These are phyloP conservation scores for Bagarius yarrelli DNA, from an alignment of 2,113 vertebrate genomes.

Conservation along the genomic window DNA sequence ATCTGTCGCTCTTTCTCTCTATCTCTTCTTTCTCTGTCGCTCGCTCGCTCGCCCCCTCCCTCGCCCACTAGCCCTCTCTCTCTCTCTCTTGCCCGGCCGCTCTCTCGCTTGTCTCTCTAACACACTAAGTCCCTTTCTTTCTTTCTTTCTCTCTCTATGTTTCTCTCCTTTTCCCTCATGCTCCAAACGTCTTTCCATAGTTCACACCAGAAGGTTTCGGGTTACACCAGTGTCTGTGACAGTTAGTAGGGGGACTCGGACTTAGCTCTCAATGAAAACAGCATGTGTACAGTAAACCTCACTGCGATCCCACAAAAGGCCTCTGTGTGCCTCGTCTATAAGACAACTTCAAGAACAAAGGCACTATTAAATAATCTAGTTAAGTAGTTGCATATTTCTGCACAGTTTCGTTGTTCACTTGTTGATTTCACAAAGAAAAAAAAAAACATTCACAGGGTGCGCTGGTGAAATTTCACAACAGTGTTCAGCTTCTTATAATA, in stretches of 20 bases:
- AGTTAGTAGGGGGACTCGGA: not conserved
- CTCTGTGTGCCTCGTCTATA: slow-evolving; percentile 29
- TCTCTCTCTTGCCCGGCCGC: too few relatives aligned
- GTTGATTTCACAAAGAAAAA: not conserved
- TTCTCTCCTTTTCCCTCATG: too few relatives aligned
- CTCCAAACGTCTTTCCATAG: not conserved
- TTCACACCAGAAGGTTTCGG: slow-evolving; percentile 35
- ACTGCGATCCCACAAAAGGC: slow-evolving; percentile 14
- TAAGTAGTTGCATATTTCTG: not conserved
- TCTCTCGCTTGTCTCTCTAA: too few relatives aligned
- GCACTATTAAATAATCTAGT: slow-evolving; percentile 5
- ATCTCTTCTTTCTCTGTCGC: too few relatives aligned
- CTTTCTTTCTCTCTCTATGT: too few relatives aligned
- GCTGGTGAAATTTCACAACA: not conserved
- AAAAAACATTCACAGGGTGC: not conserved
- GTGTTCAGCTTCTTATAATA: not conserved
- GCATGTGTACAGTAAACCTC: slow-evolving; percentile 22
- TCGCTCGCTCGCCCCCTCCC: too few relatives aligned
- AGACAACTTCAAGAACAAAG: slow-evolving; percentile 7
- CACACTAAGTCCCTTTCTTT: too few relatives aligned
- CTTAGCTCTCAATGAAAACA: slow-evolving; percentile 20
- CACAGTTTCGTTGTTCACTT: not conserved
- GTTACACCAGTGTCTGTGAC: slow-evolving; percentile 41
- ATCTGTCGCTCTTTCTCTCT: too few relatives aligned
- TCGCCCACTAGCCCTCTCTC: too few relatives aligned